Percentiles rank a stretch among this genome's conserved stretches.
Conservation (phyloP, 2,797 vertebrate genomes). For the Falco peregrinus region DNA sequence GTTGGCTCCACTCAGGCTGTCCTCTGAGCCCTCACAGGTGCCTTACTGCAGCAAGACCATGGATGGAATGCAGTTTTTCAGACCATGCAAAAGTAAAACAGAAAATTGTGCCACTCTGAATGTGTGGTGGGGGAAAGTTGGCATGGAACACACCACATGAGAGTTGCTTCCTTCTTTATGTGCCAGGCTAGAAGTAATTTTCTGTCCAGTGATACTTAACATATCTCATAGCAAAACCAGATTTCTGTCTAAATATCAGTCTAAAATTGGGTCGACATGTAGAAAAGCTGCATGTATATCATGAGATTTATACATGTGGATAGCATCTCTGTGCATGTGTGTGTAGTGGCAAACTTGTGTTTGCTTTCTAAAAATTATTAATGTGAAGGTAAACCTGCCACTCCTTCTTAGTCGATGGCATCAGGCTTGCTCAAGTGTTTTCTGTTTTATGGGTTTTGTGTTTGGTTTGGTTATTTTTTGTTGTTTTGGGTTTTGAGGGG, state of each 20-base stretch:
- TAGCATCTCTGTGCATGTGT: not conserved
- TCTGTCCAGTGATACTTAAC: not conserved
- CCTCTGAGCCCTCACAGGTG: not conserved
- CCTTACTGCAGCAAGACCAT: not conserved
- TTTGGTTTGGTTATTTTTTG: not conserved
- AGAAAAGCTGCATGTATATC: rapidly evolving
- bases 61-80: not conserved
- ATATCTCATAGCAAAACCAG: not conserved
- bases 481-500: not conserved
- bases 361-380: not conserved
- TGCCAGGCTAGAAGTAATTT: not conserved
- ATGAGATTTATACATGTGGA: not conserved
- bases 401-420: not conserved
- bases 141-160: not conserved
- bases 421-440: not conserved
- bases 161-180: not conserved
- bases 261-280: rapidly evolving
- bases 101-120: not conserved
- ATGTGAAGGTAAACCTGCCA: not conserved
- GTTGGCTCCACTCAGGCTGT: not conserved
- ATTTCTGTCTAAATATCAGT: not conserved
- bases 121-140: rapidly evolving
- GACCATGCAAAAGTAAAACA: not conserved
- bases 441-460: not conserved
- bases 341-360: not conserved